Evolutionary conservation across 2,888 invertebrate species (phyloP), one percentile per base, ranked within the genome.

Genomic region (Erebia aethiops): DNA sequence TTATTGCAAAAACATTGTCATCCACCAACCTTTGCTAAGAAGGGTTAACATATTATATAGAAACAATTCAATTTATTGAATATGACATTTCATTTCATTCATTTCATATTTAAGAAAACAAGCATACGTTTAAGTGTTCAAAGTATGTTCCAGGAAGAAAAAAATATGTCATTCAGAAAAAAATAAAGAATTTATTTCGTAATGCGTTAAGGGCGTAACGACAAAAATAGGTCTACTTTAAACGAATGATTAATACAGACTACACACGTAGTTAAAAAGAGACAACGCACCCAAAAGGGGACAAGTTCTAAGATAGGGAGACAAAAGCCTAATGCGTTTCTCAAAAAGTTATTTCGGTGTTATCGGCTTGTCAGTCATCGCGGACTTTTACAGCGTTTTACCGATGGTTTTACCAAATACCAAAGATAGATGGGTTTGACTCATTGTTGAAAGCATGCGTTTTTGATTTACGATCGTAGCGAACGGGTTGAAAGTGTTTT

Each of bases 301-400:
- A 75, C 71, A 73, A 68, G 71, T 66, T 71, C 64, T 65, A 63
- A 76, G 77, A 78, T 76, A 78, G 77, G 71, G 58, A 71, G 71
- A 75, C 81, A 85, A 85, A 85, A 85, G n/a, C 58, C 85, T 90
- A 89, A 91, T 89, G 90, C 81, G 84, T 88, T 88, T 84, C 84
- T 85, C 78, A 81, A 84, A n/a, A 84, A 78, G 77, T 82, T 87
- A 87, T 90, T 90, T 87, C 82, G 87, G 89, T 87, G 85, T 89
- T 91, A 91, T 91, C 92, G 82, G 75, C 70, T 67, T 82, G 89
- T 91, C 92, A 86, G 82, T 92, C 92, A 83, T 77, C 89, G 78
- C 76, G 70, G 76, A 78, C 77, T 82, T 87, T 89, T 87, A 85
- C 82, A 61, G 69, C 73, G 76, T 78, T 76, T 76, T n/a, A n/a